Base-by-base conservation (phyloP, 2,888 invertebrate genomes). In the Melieria crassipennis region DNA sequence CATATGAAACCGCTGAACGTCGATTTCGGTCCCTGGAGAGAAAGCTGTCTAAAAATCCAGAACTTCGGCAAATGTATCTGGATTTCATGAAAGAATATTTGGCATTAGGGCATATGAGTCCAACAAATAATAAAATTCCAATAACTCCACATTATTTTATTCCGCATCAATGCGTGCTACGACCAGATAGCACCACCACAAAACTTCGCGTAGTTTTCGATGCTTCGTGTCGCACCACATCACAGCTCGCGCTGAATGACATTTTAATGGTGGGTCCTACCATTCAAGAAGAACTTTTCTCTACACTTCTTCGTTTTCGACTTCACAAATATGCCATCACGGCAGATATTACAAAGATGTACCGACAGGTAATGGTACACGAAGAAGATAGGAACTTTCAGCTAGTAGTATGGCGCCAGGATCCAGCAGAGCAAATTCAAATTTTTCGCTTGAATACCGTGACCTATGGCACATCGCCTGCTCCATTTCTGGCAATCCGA, bases 1-100 rank as follows among this genome's bases (percentile, higher is more conserved):
- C 16, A 16, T 16, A 16, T 16, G 16, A 16, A 16, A 16, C 16
- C 1, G 16, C 16, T 16, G 16, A 50, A 67, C 9, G 16, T 16
- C 1, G 16, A 16, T 76, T 74, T 70, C 55, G 73, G 47, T 61
- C 72, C 1, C 52, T 75, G 47, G 68, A 78, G 60, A 69, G 73
- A 45, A 68, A 62, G 6, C n/a, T 74, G 1, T 63, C 56, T 48
- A 75, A 75, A 66, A 50, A 70, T 65, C 57, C 46, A 47, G 55
- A 71, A 30, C 61, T 73, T n/a, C 67, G 56, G 55, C 46, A 56
- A 11, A 71, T 73, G 58, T 75, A 72, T 46, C 63, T 69, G 57
- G 55, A 65, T 1, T 75, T 75, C 52, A 75, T 77, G 71, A 71
- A 68, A 30, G 75, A 76, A 42, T 76, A 74, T 48, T 13, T 69